Percentiles rank a stretch among this genome's conserved stretches.
These are phyloP conservation scores for Argyresthia goedartella DNA, from an alignment of 2,888 invertebrate species.

Conservation along the genomic window DNA sequence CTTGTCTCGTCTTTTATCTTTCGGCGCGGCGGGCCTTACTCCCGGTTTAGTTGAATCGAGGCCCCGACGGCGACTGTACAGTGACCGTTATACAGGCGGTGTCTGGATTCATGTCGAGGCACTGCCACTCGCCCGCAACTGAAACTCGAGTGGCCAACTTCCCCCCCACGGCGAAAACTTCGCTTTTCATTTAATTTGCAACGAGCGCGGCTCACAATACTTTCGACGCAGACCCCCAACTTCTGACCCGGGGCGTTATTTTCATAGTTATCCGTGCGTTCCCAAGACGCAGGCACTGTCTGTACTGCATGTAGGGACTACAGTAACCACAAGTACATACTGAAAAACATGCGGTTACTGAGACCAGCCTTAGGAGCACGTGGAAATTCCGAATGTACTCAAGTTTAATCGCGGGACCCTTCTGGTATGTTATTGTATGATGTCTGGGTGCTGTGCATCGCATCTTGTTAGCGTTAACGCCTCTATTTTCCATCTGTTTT, in stretches of 20 bases:
- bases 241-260: constrained; percentile 54
- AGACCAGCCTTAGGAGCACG: too few species aligned
- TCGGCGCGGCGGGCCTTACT: too few species aligned
- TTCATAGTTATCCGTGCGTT: constrained; percentile 38
- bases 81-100: neutral
- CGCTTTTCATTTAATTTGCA: constrained; percentile 68
- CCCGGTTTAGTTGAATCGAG: neutral
- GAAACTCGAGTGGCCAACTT: constrained; percentile 63
- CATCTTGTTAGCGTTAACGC: constrained; percentile 4
- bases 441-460: too few species aligned
- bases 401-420: too few species aligned
- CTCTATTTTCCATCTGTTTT: constrained; percentile 6
- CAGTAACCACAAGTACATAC: too few species aligned
- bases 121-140: constrained; percentile 22
- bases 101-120: constrained; percentile 11
- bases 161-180: constrained; percentile 52
- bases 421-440: too few species aligned
- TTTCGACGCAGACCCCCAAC: constrained; percentile 53
- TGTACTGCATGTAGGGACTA: too few species aligned
- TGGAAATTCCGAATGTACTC: too few species aligned
- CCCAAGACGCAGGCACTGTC: neutral
- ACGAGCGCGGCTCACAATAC: constrained; percentile 67
- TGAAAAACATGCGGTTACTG: too few species aligned
- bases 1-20: too few species aligned
- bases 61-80: neutral